Base-by-base conservation (phyloP, 92 coral and sea anemone species). In the Phenganax subtilis region DNA sequence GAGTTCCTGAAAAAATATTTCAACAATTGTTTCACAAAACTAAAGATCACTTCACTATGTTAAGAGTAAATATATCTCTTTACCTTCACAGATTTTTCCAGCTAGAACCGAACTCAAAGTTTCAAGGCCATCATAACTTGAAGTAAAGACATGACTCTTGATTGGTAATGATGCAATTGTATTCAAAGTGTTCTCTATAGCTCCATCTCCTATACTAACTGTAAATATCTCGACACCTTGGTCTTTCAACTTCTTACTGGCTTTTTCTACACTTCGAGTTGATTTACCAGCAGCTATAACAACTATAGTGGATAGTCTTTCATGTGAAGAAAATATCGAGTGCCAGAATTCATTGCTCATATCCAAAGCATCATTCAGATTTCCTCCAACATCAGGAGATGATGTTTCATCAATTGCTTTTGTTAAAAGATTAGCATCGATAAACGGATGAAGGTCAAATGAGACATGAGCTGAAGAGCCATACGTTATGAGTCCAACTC, bases 391-490 rank as follows among this genome's bases (percentile, higher is more conserved):
- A 20, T 79, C 83, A 69, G 83, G 83, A 27, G 75, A 37, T 51
- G 83, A 62, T 9, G 83, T 51, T 16, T 79, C 83, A 60, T 68
- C 83, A 60, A 79, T 79, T 14, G 83, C 83, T 10, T 63, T 65
- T 73, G 72, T 67, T 20, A 79, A 65, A 79, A 55, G 83, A 51
- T 79, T 74, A 51, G 51, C 57, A 51, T 20, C 65, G 14, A 54
- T 9, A 51, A 63, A 79, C 29, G 83, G 55, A 17, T 65, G 57
- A 9, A 79, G 69, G 51, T 79, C 83, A 31, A 79, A 79, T n/a
- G 83, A 79, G 55, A 79, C 83, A 79, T 79, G 83, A 25, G 74
- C 83, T 12, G 83, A 79, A 0, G 74, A 79, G 15, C 83, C 83
- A 29, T 79, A 79, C n/a, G 83, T 79, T 53, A 79, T 65, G 25